phyloP scores from a whole-genome alignment of 2,113 vertebrate species.

The Calyptomena viridis region DNA sequence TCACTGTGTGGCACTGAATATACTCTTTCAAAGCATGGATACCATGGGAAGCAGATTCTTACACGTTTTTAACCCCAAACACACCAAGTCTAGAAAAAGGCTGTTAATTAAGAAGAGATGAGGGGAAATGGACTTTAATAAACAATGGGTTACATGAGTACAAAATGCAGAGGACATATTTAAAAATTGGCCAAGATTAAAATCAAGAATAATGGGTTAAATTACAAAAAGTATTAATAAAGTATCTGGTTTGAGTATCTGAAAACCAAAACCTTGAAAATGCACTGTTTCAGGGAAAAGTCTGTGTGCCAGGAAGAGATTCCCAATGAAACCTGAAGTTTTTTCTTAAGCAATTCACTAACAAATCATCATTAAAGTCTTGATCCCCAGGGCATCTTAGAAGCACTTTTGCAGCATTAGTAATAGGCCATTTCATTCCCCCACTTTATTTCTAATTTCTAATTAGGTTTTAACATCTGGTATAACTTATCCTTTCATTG shows the following conservation, averaged over 20 bases:
- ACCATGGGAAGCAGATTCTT: background rate
- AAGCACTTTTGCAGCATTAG: background rate
- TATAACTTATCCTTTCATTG: background rate
- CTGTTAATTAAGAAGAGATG: background rate
- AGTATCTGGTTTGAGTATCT: background rate
- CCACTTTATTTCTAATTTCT: constrained; percentile 7
- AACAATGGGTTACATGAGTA: background rate
- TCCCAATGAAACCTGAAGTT: background rate
- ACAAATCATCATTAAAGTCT: constrained; percentile 10
- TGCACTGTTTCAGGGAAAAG: background rate
- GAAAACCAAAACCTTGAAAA: background rate
- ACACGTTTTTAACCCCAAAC: background rate
- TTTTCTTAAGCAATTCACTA: constrained; percentile 15
- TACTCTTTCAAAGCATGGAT: background rate
- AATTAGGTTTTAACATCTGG: constrained; percentile 30
- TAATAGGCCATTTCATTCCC: constrained; percentile 15
- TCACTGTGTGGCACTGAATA: background rate
- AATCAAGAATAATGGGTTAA: background rate
- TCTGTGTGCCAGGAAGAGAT: background rate
- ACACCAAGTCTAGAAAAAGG: background rate
- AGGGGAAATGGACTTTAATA: background rate
- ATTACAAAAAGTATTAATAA: background rate
- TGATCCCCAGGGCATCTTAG: background rate
- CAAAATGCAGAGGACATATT: background rate
- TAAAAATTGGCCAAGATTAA: background rate